Percentiles rank a stretch among this genome's conserved stretches.
phyloP scores from a whole-genome alignment of 2,888 invertebrate species.

The Lathronympha strigana region DNA sequence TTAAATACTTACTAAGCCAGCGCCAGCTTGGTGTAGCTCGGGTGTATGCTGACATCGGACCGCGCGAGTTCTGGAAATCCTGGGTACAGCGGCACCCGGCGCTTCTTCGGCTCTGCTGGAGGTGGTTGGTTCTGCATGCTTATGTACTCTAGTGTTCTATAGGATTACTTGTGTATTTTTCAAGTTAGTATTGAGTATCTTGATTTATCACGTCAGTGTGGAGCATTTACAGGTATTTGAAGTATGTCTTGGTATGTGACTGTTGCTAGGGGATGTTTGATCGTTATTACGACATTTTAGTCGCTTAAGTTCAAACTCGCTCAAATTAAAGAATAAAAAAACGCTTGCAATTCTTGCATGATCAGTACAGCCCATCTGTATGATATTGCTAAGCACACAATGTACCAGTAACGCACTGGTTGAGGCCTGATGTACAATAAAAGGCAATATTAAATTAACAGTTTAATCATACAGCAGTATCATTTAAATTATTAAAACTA shows the following conservation, averaged over 20 bases:
- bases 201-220: not conserved
- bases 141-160: not conserved
- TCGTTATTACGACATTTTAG: not conserved
- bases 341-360: too few species aligned
- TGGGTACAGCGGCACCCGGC: slow-evolving; percentile 69
- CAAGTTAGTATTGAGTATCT: not conserved
- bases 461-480: slow-evolving; percentile 79
- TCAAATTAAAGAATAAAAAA: too few species aligned
- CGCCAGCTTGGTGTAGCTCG: slow-evolving; percentile 83
- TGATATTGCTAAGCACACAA: too few species aligned
- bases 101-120: slow-evolving; percentile 51
- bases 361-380: too few species aligned
- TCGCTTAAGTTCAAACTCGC: too few species aligned
- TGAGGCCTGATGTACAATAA: too few species aligned
- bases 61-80: slow-evolving; percentile 82
- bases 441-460: slow-evolving; percentile 69
- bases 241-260: slow-evolving; percentile 3
- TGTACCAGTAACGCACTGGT: too few species aligned
- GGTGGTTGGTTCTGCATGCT: slow-evolving; percentile 31
- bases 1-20: slow-evolving; percentile 85
- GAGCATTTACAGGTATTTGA: slow-evolving; percentile 2
- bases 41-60: slow-evolving; percentile 85
- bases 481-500: slow-evolving; percentile 71
- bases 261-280: slow-evolving; percentile 25
- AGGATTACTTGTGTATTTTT: not conserved